Conservation (phyloP, 2,797 vertebrate species). For the Epinephelus awoara region DNA sequence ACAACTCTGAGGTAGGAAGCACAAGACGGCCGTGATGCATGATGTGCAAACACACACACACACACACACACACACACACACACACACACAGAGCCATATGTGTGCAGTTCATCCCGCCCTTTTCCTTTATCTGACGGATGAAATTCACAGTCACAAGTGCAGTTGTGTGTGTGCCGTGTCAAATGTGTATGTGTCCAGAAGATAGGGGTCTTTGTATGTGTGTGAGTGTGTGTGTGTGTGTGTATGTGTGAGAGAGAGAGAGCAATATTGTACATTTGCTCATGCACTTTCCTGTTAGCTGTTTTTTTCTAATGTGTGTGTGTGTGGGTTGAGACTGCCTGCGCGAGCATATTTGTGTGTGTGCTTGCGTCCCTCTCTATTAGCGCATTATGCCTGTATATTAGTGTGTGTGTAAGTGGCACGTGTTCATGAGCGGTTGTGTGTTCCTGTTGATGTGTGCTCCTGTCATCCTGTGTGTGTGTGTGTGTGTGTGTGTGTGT, state of each 20-base stretch:
- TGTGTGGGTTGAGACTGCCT: conserved; percentile 22
- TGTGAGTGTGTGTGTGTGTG: background rate
- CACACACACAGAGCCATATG: conserved; percentile 24
- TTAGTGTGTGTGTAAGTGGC: conserved; percentile 20
- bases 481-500: background rate
- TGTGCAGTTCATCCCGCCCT: conserved; percentile 59
- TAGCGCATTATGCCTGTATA: background rate
- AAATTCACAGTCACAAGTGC: conserved; percentile 54
- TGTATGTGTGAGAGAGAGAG: conserved; percentile 17
- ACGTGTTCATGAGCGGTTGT: conserved; percentile 28
- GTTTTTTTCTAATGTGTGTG: background rate
- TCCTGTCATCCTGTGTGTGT: conserved; percentile 6
- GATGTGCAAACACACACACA: conserved; percentile 13
- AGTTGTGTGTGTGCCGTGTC: background rate
- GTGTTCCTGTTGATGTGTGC: conserved; percentile 41
- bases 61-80: conserved; percentile 8
- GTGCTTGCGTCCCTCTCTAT: background rate
- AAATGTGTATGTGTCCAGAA: conserved; percentile 8
- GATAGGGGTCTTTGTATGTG: background rate
- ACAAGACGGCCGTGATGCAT: conserved; percentile 42
- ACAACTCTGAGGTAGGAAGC: conserved; percentile 56
- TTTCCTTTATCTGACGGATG: conserved; percentile 65
- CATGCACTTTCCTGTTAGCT: conserved; percentile 22
- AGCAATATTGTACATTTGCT: conserved; percentile 38
- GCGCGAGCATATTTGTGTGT: background rate